These are phyloP conservation scores for Marasmarcha lunaedactyla DNA, from an alignment of 2,888 invertebrate genomes.

Conservation along the genomic window DNA sequence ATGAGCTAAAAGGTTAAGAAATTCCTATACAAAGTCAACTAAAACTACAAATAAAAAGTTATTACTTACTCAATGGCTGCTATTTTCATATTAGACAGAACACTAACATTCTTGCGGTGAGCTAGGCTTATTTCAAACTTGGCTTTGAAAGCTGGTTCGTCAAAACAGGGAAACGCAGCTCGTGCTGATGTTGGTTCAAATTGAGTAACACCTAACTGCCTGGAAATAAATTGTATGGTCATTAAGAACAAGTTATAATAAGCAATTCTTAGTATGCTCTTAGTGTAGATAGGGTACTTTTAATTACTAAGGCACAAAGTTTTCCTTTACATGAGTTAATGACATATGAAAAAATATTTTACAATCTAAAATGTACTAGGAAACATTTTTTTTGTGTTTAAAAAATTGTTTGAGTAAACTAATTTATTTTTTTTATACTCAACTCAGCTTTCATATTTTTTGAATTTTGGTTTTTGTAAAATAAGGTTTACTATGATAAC, in stretches of 20 bases:
- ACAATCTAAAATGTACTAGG: too few species aligned
- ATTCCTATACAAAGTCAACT: too few species aligned
- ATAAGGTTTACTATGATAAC: too few species aligned
- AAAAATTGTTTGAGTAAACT: too few species aligned
- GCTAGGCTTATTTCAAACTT: slow-evolving; percentile 80
- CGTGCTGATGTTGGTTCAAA: slow-evolving; percentile 76
- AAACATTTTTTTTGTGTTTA: too few species aligned
- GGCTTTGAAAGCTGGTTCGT: slow-evolving; percentile 82
- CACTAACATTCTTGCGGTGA: slow-evolving; percentile 72
- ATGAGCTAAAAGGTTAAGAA: too few species aligned
- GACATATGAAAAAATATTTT: too few species aligned
- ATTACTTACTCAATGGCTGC: slow-evolving; percentile 42
- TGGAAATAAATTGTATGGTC: slow-evolving; percentile 36
- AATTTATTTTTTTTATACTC: too few species aligned
- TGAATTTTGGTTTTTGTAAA: too few species aligned
- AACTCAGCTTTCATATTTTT: too few species aligned
- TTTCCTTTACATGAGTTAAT: too few species aligned
- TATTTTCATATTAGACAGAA: slow-evolving; percentile 79
- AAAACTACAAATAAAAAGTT: too few species aligned
- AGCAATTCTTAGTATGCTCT: slow-evolving; percentile 3
- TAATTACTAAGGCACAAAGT: not conserved
- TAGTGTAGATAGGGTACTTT: not conserved
- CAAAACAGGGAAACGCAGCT: slow-evolving; percentile 81
- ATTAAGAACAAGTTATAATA: slow-evolving; percentile 2
- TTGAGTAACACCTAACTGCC: slow-evolving; percentile 73